Percentiles rank a stretch among this genome's conserved stretches.
These are phyloP conservation scores for Heterochromis multidens DNA, from an alignment of 2,113 vertebrate genomes.

Conservation along the genomic window DNA sequence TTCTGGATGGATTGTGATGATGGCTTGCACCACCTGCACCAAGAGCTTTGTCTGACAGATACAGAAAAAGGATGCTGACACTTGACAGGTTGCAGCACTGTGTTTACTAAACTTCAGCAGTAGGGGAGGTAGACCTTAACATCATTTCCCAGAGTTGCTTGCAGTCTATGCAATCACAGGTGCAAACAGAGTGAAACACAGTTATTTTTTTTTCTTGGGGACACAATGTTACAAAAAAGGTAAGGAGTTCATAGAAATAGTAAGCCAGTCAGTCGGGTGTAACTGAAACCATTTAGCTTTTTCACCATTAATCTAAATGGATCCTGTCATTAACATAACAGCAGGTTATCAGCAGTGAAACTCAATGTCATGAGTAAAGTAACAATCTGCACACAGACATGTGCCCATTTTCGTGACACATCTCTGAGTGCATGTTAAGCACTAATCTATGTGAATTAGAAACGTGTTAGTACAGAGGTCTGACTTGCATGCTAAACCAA, in stretches of 20 bases:
- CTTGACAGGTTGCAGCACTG: conserved; percentile 41
- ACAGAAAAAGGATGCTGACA: conserved; percentile 32
- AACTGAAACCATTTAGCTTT: not conserved
- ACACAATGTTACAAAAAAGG: not conserved
- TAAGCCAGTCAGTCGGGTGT: not conserved
- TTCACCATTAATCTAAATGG: not conserved
- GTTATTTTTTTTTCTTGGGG: not conserved
- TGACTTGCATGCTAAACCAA: not conserved
- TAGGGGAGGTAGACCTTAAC: conserved; percentile 23
- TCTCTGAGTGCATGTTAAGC: not conserved
- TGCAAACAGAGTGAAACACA: not conserved
- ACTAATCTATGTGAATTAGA: not conserved
- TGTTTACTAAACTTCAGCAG: conserved; percentile 49
- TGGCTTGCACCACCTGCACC: conserved; percentile 11
- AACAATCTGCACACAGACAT: not conserved
- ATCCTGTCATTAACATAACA: not conserved
- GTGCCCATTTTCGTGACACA: not conserved
- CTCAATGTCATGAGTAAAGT: not conserved
- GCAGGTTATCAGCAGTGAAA: not conserved
- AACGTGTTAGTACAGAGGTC: not conserved
- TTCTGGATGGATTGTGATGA: conserved; percentile 27
- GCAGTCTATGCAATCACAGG: not conserved
- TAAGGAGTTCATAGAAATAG: not conserved
- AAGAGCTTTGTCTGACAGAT: conserved; percentile 28
- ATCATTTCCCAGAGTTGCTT: not conserved